Evolutionary conservation across 2,113 vertebrate species (phyloP), one percentile per base, ranked within the genome.

Genomic region (Panthera tigris): DNA sequence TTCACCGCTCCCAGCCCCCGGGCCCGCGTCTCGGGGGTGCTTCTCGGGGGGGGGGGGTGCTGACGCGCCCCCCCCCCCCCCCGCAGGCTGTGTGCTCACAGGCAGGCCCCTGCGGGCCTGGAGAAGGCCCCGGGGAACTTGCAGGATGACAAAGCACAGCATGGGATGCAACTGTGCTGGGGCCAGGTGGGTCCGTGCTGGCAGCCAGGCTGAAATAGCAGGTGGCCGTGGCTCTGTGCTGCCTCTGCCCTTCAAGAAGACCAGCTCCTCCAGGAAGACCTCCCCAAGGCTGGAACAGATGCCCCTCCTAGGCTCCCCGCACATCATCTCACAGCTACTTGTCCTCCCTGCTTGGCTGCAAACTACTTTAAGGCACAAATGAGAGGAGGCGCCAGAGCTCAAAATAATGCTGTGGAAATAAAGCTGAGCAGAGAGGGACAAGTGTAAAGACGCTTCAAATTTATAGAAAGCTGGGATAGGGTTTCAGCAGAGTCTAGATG

Each of bases 81-180:
- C 29, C n/a, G 15, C 18, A 8, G 33, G 57, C 69, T 66, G 31
- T 14, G 50, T 11, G 52, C 65, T 48, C 2, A 65, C 65, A 16
- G 1, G 23, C 65, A 23, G 92, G 39, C 18, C 71, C 71, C 81
- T 21, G 18, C 10, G 1, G 7, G 11, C 13, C 29, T 61, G 82
- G 15, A 15, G 55, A 31, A 68, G 76, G 31, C 16, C 57, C 57
- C 71, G 1, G 31, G 39, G 18, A 25, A n/a, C 29, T 13, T 21
- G 11, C 23, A 23, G 39, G 5, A 66, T 2, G 45, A 39, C 8
- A 0, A 65, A 73, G 48, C 48, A 65, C 36, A 18, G 73, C 14
- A 5, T 0, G 3, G 14, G 52, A 25, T 6, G 16, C 0, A 0
- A 15, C 23, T 63, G 36, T 27, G 45, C 69, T 0, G 0, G 19